phyloP scores from a whole-genome alignment of 2,888 invertebrate species.

The Tanypteryx hageni region DNA sequence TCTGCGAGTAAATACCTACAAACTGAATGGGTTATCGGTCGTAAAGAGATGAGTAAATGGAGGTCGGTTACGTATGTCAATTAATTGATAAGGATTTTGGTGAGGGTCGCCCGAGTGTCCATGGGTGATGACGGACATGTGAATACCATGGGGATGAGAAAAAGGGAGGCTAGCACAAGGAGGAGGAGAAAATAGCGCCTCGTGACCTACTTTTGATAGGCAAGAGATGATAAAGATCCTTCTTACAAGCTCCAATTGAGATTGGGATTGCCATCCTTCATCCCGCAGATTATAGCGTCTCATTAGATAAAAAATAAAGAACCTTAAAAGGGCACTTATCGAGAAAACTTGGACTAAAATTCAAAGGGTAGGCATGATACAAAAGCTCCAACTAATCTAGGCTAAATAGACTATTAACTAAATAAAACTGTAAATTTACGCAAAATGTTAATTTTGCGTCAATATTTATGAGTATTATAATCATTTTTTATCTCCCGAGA shows the following conservation, averaged over 20 bases:
- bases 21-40: conserved; percentile 4
- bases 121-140: not conserved
- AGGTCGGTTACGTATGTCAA: not conserved
- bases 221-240: not conserved
- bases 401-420: too few species aligned
- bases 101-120: not conserved
- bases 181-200: not conserved
- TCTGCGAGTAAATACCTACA: not conserved
- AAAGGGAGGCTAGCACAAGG: not conserved
- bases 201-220: not conserved
- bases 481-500: too few species aligned
- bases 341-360: too few species aligned
- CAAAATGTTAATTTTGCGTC: too few species aligned
- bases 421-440: too few species aligned
- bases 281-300: too few species aligned
- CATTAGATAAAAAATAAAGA: too few species aligned
- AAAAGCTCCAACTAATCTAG: too few species aligned
- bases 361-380: too few species aligned
- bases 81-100: not conserved
- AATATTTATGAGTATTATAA: too few species aligned
- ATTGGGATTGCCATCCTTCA: not conserved
- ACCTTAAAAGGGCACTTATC: too few species aligned
- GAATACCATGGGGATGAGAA: not conserved
- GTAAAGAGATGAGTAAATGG: not conserved
- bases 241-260: conserved; percentile 12